Percentiles rank a stretch among this genome's conserved stretches.
Evolutionary conservation across 1,140 invertebrate genomes (phyloP).

Genomic region (Chlorops oryzae): DNA sequence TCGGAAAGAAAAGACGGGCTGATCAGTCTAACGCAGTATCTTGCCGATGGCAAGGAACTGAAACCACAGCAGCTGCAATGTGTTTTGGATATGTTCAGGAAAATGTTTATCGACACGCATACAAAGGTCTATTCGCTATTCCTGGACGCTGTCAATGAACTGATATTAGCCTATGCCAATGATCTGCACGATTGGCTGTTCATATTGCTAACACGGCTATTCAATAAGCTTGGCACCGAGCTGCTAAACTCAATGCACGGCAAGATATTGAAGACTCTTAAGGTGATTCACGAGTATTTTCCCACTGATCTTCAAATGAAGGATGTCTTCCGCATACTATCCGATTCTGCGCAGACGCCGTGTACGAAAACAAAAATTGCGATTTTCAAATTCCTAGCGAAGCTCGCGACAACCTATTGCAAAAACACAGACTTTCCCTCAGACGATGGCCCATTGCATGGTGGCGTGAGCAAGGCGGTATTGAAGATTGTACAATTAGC

Average conservation of each 20-base stretch:
- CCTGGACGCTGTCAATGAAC: constrained; percentile 83
- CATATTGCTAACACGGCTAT: constrained; percentile 66
- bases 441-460: constrained; percentile 43
- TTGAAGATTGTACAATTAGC: constrained; percentile 61
- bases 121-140: constrained; percentile 92
- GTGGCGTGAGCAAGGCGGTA: constrained; percentile 57
- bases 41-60: constrained; percentile 43
- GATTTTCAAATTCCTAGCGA: constrained; percentile 66
- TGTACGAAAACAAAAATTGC: constrained; percentile 77
- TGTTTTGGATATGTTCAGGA: constrained; percentile 74
- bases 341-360: constrained; percentile 84
- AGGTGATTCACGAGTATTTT: constrained; percentile 73
- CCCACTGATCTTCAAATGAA: constrained; percentile 56
- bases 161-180: constrained; percentile 76
- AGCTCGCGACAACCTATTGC: constrained; percentile 58
- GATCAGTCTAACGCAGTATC: constrained; percentile 60
- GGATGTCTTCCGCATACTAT: constrained; percentile 69
- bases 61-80: constrained; percentile 40
- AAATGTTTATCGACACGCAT: constrained; percentile 97
- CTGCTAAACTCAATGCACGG: constrained; percentile 81
- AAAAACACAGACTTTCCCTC: constrained; percentile 49
- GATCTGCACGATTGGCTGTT: constrained; percentile 90
- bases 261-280: constrained; percentile 82
- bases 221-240: constrained; percentile 86
- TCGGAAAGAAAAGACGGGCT: constrained; percentile 88